These are phyloP conservation scores for Hemichromis elongatus DNA, from an alignment of 2,113 vertebrate species.

Conservation along the genomic window DNA sequence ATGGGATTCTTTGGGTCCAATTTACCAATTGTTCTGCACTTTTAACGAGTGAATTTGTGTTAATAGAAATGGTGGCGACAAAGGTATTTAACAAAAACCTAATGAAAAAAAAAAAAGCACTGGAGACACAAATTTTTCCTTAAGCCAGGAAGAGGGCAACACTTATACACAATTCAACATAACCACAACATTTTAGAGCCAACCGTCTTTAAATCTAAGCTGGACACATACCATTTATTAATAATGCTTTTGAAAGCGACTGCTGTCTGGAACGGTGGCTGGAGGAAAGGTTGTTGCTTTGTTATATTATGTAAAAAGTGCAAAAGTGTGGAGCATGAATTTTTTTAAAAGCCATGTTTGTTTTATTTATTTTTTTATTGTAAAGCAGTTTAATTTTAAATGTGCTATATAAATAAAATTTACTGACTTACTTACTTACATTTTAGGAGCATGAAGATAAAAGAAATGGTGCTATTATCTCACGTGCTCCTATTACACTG, in stretches of 20 bases:
- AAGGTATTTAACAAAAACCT: background rate
- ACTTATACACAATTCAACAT: background rate
- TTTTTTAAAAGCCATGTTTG: background rate
- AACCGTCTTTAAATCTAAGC: background rate
- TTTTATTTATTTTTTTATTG: background rate
- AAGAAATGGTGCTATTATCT: too few species aligned
- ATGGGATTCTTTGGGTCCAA: conserved; percentile 16
- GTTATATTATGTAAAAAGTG: background rate
- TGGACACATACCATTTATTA: background rate
- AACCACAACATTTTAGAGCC: background rate
- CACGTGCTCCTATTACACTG: too few species aligned
- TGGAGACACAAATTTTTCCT: background rate
- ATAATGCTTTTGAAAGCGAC: background rate
- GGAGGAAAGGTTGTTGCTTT: background rate
- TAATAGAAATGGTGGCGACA: background rate
- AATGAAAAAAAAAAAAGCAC: background rate
- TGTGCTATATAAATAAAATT: background rate
- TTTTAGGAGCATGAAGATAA: background rate
- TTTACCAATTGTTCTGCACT: background rate
- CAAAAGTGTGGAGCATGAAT: background rate
- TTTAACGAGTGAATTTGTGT: background rate
- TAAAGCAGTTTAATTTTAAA: background rate
- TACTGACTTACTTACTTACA: background rate
- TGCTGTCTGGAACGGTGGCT: background rate
- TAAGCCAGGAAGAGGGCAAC: background rate